Evolutionary conservation across 1,140 invertebrate species (phyloP), one percentile per base, ranked within the genome.

Genomic region (Vanessa tameamea): DNA sequence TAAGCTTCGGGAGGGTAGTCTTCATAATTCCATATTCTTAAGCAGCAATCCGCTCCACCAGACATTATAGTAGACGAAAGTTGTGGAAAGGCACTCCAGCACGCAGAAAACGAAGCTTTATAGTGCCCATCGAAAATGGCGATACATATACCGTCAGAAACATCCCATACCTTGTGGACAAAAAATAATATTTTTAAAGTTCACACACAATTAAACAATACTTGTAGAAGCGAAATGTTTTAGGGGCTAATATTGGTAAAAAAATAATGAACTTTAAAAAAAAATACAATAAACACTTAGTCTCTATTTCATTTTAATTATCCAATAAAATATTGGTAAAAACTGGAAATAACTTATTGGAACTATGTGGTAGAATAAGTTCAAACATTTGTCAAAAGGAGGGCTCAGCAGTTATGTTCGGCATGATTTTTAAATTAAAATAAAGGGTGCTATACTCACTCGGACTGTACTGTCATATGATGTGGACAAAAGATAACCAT

Each of bases 81-180:
- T 43, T 69, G 64, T 16, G 84, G 87, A 65, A 53, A 74, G 15
- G 84, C 37, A 64, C 82, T 66, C 89, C 89, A 91, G 15, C 74
- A 48, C 9, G 77, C 79, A 11, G 79, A 72, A 31, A 88, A 51
- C 15, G 81, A 20, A 11, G 23, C 14, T 26, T 53, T 16, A 16
- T n/a, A 43, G 80, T 85, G 86, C 0, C 78, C 81, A 16, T 66
- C 76, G 78, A 85, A 85, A 64, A 87, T 78, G 0, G 78, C 66
- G 20, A 76, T 69, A 48, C 85, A 88, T 14, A 13, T 37, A 15
- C 82, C 89, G 3, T 47, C 7, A 0, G 31, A n/a, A 31, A 96
- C 94, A 85, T 97, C 95, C 96, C 96, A 97, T 16, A 97, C 94
- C 96, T 96, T 72, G 43, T 86, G 77, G 67, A 77, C 51, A 76